Base-by-base conservation (phyloP, 2,888 invertebrate genomes). In the Phyto melanocephala region DNA sequence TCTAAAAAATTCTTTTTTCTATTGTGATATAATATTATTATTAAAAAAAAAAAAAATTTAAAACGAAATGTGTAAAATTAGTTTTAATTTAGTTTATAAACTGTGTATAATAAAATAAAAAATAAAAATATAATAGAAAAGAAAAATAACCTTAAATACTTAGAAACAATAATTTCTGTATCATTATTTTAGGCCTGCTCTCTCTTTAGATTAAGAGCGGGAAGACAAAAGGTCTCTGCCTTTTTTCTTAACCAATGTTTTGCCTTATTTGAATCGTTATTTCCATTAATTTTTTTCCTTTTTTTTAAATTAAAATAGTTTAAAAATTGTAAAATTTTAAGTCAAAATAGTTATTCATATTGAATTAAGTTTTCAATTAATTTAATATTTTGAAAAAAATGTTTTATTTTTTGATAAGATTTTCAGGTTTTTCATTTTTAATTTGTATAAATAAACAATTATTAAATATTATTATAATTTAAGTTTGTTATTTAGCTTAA, bases 21-120 rank as follows among this genome's bases (percentile, higher is more conserved):
- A 89, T 90, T 89, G 89, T 89, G 89, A 89, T 89, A 89, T 89
- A 88, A 89, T 88, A 87, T 86, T 87, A 85, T 82, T 83, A 76
- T 72, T 65, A 83, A 68, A 62, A 15, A 24, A 62, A 52, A 37
- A 42, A 74, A 42, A 22, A n/a, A n/a, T n/a, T n/a, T n/a, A n/a
- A 22, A 62, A 54, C 8, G 42, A 65, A 63, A 54, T 47, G 40
- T 78, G 28, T 63, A 78, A 79, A 72, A 52, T 72, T 79, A 79
- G 50, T 75, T 80, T 70, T 70, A 80, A 76, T 76, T 84, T 76
- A 80, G 80, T 83, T 63, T 42, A 52, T 72, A 82, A 77, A 56
- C 17, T 78, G 47, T 81, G 60, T 62, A 78, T 54, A 62, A 58
- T 40, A 37, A 67, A 80, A 54, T 20, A 65, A 22, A 67, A 50